Evolutionary conservation across 2,797 vertebrate species (phyloP), one percentile per base, ranked within the genome.

Genomic region (Poecilia gillii): DNA sequence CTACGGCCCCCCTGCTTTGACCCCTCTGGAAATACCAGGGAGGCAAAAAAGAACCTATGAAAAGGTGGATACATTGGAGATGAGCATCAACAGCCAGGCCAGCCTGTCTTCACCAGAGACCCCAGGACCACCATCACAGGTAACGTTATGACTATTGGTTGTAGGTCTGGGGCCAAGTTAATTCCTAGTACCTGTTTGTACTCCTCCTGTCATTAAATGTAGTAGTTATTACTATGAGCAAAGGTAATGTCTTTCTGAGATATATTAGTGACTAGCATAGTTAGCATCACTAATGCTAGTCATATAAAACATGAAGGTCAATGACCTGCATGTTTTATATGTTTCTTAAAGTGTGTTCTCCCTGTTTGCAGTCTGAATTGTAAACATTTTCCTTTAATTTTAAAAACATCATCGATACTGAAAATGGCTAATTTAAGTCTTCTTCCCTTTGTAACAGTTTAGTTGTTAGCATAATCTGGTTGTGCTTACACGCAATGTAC

Each of bases 1-100:
- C 88, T 89, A 93, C 36, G 74, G 95, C 0, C 95, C 91, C 39
- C 76, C 89, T 53, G 75, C 80, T 18, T 81, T 93, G 74, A 79
- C 88, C 66, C 82, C 90, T 57, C 81, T 95, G 79, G 94, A 98
- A 51, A 91, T 95, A 41, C 89, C 96, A 43, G 94, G 94, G 14
- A 94, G 97, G 71, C 97, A 98, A 91, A 98, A 98, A 90, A 96
- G 97, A 86, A 97, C 97, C 31, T 97, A 96, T 85, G 97, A 98
- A 87, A 98, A 98, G 90, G 96, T 97, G 88, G 97, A 97, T 93
- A 97, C 96, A 73, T 91, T 98, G 91, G 97, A 98, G 90, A 96
- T 97, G 94, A 97, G 94, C 0, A 78, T 96, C 79, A 95, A 93
- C n/a, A 96, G 95, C 85, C 96, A 96, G 88, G 93, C 90, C 74